phyloP scores from a whole-genome alignment of 2,888 invertebrate genomes.

The Linnaemya vulpina region DNA sequence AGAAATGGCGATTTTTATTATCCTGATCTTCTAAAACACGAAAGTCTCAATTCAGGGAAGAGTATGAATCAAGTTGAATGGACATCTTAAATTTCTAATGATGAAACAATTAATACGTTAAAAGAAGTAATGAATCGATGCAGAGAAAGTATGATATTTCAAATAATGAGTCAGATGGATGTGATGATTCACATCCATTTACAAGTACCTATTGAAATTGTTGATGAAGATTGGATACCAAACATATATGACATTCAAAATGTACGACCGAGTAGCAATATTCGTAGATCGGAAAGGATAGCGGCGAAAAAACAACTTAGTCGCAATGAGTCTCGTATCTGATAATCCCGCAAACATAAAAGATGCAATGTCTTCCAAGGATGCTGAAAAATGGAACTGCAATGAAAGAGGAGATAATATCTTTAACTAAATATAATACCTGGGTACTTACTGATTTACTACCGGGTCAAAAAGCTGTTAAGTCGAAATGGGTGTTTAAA shows the following conservation, averaged over 20 bases:
- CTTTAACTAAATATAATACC: slow-evolving; percentile 14
- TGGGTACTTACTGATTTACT: slow-evolving; percentile 4
- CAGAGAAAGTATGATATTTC: not conserved
- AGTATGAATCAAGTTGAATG: slow-evolving; percentile 7
- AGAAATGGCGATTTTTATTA: not conserved
- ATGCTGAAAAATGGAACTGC: slow-evolving; percentile 31
- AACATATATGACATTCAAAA: not conserved
- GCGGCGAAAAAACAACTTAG: slow-evolving; percentile 1
- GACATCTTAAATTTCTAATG: not conserved
- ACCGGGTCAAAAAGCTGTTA: not conserved
- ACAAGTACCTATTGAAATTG: not conserved
- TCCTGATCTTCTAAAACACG: not conserved
- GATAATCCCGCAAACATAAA: slow-evolving; percentile 20
- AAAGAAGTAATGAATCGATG: not conserved
- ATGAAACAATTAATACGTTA: no score
- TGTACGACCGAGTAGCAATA: no score
- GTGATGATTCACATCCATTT: not conserved
- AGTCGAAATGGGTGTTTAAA: slow-evolving; percentile 53
- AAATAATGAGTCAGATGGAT: not conserved
- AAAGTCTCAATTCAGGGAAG: slow-evolving; percentile 36
- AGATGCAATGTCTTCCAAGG: slow-evolving; percentile 31
- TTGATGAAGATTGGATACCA: slow-evolving; percentile 14
- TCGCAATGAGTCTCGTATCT: slow-evolving; percentile 43
- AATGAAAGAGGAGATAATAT: slow-evolving; percentile 30
- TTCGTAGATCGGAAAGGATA: not conserved